These are phyloP conservation scores for Uria lomvia DNA, from an alignment of 2,113 vertebrate genomes.

Conservation along the genomic window DNA sequence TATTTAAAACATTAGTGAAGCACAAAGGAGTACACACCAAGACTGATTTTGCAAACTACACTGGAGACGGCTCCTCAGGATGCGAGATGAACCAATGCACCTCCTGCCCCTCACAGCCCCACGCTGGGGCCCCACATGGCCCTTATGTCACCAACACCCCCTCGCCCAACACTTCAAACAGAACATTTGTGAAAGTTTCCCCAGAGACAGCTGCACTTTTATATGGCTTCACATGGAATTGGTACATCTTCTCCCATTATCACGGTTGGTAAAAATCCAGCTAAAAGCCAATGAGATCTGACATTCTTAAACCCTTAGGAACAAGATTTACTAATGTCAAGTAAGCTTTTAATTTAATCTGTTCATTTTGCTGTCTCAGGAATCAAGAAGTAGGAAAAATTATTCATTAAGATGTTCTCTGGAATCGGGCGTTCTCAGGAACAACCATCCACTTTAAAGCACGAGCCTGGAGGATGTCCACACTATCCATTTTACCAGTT, in stretches of 20 bases:
- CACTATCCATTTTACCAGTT: too few species aligned
- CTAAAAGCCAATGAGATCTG: neutral
- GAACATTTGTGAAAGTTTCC: neutral
- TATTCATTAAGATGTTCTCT: neutral
- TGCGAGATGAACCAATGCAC: rapidly evolving
- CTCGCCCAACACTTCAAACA: neutral
- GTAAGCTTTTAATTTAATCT: neutral
- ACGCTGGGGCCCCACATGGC: neutral
- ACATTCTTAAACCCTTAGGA: neutral
- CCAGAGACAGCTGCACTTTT: neutral
- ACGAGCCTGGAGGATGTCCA: neutral
- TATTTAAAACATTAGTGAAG: neutral
- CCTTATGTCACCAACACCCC: too few species aligned
- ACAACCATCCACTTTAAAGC: neutral
- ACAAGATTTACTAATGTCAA: neutral
- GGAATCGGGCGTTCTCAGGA: rapidly evolving
- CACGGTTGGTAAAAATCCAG: neutral
- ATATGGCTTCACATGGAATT: neutral
- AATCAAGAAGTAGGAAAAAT: neutral
- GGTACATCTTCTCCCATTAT: neutral
- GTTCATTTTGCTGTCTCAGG: neutral
- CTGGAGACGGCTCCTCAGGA: neutral
- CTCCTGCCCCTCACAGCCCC: neutral
- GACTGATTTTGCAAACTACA: neutral
- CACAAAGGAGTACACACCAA: neutral